These are phyloP conservation scores for Myotis lucifugus DNA, from an alignment of 2,113 vertebrate genomes.

Conservation along the genomic window DNA sequence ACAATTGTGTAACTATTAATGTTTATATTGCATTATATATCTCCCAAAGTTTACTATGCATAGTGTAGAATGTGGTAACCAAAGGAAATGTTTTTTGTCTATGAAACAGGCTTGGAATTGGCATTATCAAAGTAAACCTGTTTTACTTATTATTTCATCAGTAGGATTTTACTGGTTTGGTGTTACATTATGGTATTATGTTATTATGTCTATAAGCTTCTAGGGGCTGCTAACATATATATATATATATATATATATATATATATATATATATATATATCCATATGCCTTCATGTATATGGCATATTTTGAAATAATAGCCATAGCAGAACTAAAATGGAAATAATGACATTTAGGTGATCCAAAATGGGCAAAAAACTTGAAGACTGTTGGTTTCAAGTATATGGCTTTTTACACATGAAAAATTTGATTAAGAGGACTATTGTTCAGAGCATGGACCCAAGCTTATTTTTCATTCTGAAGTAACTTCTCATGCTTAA, in stretches of 20 bases:
- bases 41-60: conserved; percentile 84
- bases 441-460: not conserved
- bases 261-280: no score
- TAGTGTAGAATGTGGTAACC: conserved; percentile 73
- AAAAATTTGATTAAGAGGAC: not conserved
- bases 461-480: conserved; percentile 56
- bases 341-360: conserved; percentile 6
- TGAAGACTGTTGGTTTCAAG: conserved; percentile 17
- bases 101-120: conserved; percentile 77
- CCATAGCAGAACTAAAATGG: conserved; percentile 33
- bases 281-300: conserved; percentile 12
- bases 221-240: conserved; percentile 19
- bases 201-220: conserved; percentile 49
- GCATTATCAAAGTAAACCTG: conserved; percentile 77
- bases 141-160: conserved; percentile 78
- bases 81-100: conserved; percentile 81
- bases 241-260: no score
- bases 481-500: conserved; percentile 52
- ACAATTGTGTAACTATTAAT: conserved; percentile 89
- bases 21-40: conserved; percentile 88
- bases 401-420: conserved; percentile 36
- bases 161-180: conserved; percentile 70
- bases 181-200: conserved; percentile 61
- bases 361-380: not conserved
- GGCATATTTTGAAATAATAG: conserved; percentile 54